Base-by-base conservation (phyloP, 2,888 invertebrate species). In the Napeogenes sylphis region DNA sequence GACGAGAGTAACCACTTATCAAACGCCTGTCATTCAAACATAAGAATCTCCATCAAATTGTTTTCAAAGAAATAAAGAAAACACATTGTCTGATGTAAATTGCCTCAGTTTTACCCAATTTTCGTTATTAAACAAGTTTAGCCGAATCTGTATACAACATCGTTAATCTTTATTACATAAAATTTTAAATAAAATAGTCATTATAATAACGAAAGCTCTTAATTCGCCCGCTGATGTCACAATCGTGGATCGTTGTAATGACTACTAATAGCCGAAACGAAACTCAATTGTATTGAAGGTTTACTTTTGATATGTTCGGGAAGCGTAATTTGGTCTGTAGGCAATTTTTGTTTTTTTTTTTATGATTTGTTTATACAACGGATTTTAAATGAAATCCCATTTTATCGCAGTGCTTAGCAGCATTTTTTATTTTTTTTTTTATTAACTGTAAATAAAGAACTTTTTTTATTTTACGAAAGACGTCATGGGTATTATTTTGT, bases 231-330 rank as follows among this genome's bases (percentile, higher is more conserved):
- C 21, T 30, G 3, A 51, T 51, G 30, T 30, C 51, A 30, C 51
- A 55, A 58, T 55, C 38, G 42, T 58, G n/a, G 21, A 42, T 35
- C 33, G 5, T 54, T 57, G 38, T 56, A 45, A 38, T 42, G 38
- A 38, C 54, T 33, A 12, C 46, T 45, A 30, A 38, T 33, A 32
- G 30, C 38, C 30, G 53, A 14, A 47, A 21, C 30, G 12, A 46
- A 42, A 55, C 38, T 57, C 55, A 47, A 58, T 64, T 64, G 54
- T 60, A 58, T 60, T 60, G 59, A 63, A 55, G 42, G 42, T 56
- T 63, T 54, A 56, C 59, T 55, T 63, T 38, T 14, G 12, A 57
- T 47, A 10, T 57, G 58, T 55, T 42, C 30, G 53, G 45, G 21
- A 58, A 3, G 5, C 54, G 46, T 57, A 63, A 63, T 60, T 57